Percentiles rank a stretch among this genome's conserved stretches.
phyloP scores from a whole-genome alignment of 2,797 vertebrate species.

The Anas georgica region DNA sequence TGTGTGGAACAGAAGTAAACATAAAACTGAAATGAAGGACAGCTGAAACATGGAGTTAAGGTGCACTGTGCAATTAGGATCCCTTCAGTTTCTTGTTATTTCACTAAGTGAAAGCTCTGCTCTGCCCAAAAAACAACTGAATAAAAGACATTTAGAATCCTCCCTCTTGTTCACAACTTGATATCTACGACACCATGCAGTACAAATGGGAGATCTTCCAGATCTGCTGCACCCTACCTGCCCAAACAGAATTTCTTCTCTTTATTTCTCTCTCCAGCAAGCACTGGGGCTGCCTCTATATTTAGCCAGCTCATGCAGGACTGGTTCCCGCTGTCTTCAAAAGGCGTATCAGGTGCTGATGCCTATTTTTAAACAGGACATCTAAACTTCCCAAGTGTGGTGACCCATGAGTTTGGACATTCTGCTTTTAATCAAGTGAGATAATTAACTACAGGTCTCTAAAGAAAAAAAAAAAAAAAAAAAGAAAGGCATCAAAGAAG shows the following conservation, averaged over 20 bases:
- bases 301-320: constrained; percentile 3
- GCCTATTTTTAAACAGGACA: constrained; percentile 52
- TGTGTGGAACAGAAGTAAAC: background rate
- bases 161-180: background rate
- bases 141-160: background rate
- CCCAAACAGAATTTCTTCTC: background rate
- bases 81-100: background rate
- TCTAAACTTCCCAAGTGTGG: constrained; percentile 52
- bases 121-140: background rate
- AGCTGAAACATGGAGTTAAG: background rate
- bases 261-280: background rate
- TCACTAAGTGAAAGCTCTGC: background rate
- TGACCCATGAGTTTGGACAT: constrained; percentile 16
- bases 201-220: background rate
- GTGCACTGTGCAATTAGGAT: background rate
- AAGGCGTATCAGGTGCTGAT: constrained; percentile 46
- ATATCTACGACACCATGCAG: background rate
- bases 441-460: constrained; percentile 44
- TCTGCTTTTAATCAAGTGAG: constrained; percentile 46
- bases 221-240: background rate
- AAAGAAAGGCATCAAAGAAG: constrained; percentile 31
- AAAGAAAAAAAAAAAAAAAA: background rate
- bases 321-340: constrained; percentile 38
- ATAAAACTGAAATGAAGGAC: background rate
- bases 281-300: background rate